These are phyloP conservation scores for Platyscapa corneri DNA, from an alignment of 1,140 invertebrate genomes.

Conservation along the genomic window DNA sequence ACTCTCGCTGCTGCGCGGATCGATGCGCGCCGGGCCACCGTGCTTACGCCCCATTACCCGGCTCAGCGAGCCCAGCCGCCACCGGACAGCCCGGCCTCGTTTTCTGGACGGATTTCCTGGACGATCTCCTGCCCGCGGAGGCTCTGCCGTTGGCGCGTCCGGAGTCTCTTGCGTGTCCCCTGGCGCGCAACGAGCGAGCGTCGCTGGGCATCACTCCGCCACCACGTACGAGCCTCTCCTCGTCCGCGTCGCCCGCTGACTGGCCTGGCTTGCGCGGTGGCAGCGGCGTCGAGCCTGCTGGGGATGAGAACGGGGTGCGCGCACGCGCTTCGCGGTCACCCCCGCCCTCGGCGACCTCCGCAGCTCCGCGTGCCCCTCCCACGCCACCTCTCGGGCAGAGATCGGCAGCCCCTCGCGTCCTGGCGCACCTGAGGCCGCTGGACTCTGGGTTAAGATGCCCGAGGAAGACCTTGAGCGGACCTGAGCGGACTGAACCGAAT, in stretches of 20 bases:
- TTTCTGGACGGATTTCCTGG: slow-evolving; percentile 5
- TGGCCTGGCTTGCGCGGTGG: slow-evolving; percentile 59
- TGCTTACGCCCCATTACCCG: slow-evolving; percentile 64
- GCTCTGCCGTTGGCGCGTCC: neutral
- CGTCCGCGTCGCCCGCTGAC: slow-evolving; percentile 62
- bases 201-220: slow-evolving; percentile 51
- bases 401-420: neutral
- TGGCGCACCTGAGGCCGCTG: neutral
- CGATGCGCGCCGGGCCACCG: slow-evolving; percentile 65
- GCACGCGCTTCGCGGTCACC: neutral
- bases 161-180: neutral
- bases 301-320: neutral
- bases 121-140: neutral
- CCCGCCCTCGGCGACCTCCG: neutral
- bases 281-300: neutral
- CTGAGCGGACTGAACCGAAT: too few species aligned
- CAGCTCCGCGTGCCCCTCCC: neutral
- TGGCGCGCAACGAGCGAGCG: slow-evolving; percentile 9
- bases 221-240: slow-evolving; percentile 47
- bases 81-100: neutral
- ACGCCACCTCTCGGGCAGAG: neutral
- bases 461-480: too few species aligned
- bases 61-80: neutral
- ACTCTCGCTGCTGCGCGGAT: slow-evolving; percentile 57
- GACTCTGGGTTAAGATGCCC: neutral